Conservation (phyloP, 1,140 invertebrate genomes). For the Drosophila ogumai region DNA sequence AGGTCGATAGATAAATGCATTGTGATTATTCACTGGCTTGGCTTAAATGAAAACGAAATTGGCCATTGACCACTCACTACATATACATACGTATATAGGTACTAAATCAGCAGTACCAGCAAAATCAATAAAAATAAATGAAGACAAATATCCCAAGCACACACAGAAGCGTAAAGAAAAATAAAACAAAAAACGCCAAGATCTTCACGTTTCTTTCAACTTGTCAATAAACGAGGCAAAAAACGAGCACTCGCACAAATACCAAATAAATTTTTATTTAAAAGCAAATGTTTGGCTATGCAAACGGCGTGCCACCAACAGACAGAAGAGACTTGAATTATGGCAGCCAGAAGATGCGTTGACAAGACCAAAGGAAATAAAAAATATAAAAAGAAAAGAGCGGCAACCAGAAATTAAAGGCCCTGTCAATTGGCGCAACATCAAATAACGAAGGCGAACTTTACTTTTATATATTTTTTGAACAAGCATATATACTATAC, state of each 20-base stretch:
- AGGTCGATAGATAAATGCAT: slow-evolving; percentile 73
- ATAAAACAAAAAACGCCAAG: slow-evolving; percentile 36
- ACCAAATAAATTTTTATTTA: slow-evolving; percentile 75
- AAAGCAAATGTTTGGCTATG: slow-evolving; percentile 80
- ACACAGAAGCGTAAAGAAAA: slow-evolving; percentile 8
- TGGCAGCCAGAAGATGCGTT: slow-evolving; percentile 78
- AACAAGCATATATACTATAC: not conserved
- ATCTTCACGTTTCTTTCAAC: slow-evolving; percentile 59
- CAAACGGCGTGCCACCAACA: slow-evolving; percentile 70
- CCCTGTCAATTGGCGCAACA: slow-evolving; percentile 72
- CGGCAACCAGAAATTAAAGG: slow-evolving; percentile 61
- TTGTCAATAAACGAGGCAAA: slow-evolving; percentile 70
- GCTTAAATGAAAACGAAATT: slow-evolving; percentile 80
- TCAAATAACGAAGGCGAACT: slow-evolving; percentile 47
- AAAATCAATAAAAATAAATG: slow-evolving; percentile 81
- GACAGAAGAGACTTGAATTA: slow-evolving; percentile 71
- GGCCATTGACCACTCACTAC: slow-evolving; percentile 60
- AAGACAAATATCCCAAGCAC: slow-evolving; percentile 66
- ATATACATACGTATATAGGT: slow-evolving; percentile 19
- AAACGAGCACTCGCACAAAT: slow-evolving; percentile 49
- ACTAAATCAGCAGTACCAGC: slow-evolving; percentile 57
- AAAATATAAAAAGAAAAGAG: slow-evolving; percentile 26
- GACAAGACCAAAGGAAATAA: slow-evolving; percentile 61
- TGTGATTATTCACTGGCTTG: slow-evolving; percentile 80
- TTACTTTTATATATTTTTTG: slow-evolving; percentile 16